These are phyloP conservation scores for Kryptolebias marmoratus DNA, from an alignment of 2,113 vertebrate species.

Conservation along the genomic window DNA sequence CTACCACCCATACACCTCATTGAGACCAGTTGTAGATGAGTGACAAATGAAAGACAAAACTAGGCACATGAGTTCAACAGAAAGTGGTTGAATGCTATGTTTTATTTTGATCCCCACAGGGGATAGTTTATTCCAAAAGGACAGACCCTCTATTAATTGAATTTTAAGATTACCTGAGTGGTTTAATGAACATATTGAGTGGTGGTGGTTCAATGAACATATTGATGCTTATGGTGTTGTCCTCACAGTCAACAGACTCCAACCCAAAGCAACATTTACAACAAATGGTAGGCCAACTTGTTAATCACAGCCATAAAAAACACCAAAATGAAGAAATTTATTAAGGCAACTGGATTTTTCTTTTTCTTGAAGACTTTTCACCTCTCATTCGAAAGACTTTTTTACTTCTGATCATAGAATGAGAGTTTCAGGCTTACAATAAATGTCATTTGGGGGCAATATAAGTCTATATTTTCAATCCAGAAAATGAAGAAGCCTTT, in stretches of 20 bases:
- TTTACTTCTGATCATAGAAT: too few species aligned
- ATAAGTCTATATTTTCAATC: too few species aligned
- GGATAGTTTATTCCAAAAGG: background rate
- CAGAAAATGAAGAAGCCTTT: too few species aligned
- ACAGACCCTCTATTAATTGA: background rate
- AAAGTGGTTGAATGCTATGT: background rate
- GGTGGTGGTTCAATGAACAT: background rate
- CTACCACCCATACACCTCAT: constrained; percentile 22
- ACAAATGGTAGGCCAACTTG: background rate
- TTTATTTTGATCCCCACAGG: background rate
- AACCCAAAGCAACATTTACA: background rate
- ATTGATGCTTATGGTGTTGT: background rate
- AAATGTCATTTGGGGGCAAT: too few species aligned
- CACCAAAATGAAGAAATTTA: background rate
- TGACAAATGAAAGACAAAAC: background rate
- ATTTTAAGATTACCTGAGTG: background rate
- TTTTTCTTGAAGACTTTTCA: too few species aligned
- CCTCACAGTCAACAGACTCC: background rate
- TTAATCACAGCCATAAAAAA: background rate
- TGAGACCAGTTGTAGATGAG: constrained; percentile 9
- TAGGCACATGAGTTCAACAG: background rate
- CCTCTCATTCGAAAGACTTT: too few species aligned
- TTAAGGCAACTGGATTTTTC: too few species aligned
- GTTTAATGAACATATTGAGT: background rate
- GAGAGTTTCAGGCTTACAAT: too few species aligned